These are phyloP conservation scores for Gallinago undulata DNA, from an alignment of 2,113 vertebrate genomes.

Conservation along the genomic window DNA sequence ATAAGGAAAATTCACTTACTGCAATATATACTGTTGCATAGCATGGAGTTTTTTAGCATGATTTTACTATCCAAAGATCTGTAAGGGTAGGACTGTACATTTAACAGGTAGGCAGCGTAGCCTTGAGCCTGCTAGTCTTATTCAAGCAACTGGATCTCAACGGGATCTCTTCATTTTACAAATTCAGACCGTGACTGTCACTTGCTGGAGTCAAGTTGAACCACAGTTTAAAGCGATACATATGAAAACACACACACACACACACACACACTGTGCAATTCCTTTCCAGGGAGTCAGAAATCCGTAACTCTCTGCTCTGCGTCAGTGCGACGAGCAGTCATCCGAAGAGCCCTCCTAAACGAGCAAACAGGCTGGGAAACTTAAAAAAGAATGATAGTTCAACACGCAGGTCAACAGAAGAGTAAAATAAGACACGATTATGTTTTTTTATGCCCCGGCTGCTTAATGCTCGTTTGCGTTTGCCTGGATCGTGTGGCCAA, in stretches of 20 bases:
- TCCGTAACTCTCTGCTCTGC: background rate
- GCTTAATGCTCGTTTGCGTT: background rate
- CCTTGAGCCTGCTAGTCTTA: background rate
- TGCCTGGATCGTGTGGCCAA: background rate
- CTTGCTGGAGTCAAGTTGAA: background rate
- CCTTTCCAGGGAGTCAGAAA: background rate
- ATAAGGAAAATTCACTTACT: background rate
- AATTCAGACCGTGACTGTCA: background rate
- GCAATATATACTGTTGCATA: background rate
- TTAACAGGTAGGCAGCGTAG: background rate
- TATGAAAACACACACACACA: background rate
- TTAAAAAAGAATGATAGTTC: background rate
- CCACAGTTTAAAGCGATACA: background rate
- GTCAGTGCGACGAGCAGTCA: background rate
- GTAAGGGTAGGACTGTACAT: background rate
- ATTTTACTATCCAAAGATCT: background rate
- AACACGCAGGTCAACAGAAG: background rate
- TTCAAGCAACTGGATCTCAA: background rate
- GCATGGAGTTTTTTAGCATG: background rate
- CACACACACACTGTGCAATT: background rate
- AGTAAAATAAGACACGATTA: background rate
- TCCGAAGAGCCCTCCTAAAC: background rate
- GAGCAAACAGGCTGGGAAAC: background rate
- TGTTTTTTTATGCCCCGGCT: background rate
- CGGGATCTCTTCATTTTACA: background rate